These are phyloP conservation scores for Anguilla anguilla DNA, from an alignment of 2,797 vertebrate species.

Conservation along the genomic window DNA sequence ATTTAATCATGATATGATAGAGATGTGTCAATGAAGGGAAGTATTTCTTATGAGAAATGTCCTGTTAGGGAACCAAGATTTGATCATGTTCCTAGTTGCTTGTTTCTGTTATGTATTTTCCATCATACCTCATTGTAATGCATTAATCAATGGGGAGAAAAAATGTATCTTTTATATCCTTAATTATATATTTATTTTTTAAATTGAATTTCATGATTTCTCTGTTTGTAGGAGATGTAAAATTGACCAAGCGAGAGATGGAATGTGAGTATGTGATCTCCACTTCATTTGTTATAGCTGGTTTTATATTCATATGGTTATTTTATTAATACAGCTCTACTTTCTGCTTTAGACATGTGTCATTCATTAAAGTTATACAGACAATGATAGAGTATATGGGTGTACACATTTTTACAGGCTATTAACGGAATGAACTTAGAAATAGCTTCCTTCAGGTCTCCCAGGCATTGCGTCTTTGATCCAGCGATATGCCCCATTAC, in stretches of 20 bases:
- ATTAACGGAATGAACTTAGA: too few relatives aligned
- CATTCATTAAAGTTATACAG: background rate
- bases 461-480: too few relatives aligned
- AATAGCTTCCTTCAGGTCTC: too few relatives aligned
- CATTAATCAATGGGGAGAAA: background rate
- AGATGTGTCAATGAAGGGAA: background rate
- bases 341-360: background rate
- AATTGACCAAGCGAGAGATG: slow-evolving; percentile 61
- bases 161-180: background rate
- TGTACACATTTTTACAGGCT: too few relatives aligned
- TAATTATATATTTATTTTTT: slow-evolving; percentile 29
- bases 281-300: background rate
- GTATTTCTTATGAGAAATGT: background rate
- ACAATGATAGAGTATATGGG: background rate
- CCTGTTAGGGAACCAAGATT: background rate
- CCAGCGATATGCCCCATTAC: too few relatives aligned
- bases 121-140: background rate
- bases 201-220: background rate
- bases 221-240: slow-evolving; percentile 67
- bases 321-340: background rate
- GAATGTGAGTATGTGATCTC: slow-evolving; percentile 60
- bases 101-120: background rate
- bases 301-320: background rate
- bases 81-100: background rate
- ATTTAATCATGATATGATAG: background rate